Conservation (phyloP, 2,797 vertebrate species). For the Vireo griseus region DNA sequence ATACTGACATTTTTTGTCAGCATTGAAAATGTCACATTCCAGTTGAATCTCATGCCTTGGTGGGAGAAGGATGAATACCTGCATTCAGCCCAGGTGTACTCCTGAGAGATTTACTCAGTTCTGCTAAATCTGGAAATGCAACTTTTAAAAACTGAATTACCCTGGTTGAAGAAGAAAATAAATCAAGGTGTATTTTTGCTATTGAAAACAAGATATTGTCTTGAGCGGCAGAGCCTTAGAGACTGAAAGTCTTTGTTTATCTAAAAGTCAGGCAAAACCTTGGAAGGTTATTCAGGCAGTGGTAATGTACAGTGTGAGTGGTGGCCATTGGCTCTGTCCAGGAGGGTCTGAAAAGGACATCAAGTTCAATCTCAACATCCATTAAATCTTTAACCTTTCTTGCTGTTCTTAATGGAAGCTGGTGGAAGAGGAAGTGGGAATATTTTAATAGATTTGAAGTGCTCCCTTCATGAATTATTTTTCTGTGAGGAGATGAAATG, state of each 20-base stretch:
- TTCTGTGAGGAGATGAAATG: constrained; percentile 46
- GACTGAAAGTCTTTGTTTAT: background rate
- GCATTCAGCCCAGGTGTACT: background rate
- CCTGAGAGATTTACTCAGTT: background rate
- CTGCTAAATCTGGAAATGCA: background rate
- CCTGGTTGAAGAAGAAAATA: background rate
- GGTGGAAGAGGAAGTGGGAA: constrained; percentile 21
- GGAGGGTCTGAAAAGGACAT: constrained; percentile 13
- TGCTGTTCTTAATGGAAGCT: constrained; percentile 45
- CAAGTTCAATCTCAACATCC: background rate
- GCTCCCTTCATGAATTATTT: constrained; percentile 64
- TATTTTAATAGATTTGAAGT: constrained; percentile 68
- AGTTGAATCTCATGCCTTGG: background rate
- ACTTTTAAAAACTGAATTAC: background rate
- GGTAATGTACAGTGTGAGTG: background rate
- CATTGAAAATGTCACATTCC: background rate
- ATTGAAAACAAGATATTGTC: background rate
- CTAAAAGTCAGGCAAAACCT: background rate
- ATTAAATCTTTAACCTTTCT: constrained; percentile 50
- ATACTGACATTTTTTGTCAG: background rate
- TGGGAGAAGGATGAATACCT: background rate
- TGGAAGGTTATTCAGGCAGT: background rate
- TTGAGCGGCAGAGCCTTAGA: background rate
- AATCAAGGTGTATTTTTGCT: background rate
- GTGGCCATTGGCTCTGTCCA: background rate